Evolutionary conservation across 2,797 vertebrate genomes (phyloP), one percentile per base, ranked within the genome.

Genomic region (Epinephelus coioides): DNA sequence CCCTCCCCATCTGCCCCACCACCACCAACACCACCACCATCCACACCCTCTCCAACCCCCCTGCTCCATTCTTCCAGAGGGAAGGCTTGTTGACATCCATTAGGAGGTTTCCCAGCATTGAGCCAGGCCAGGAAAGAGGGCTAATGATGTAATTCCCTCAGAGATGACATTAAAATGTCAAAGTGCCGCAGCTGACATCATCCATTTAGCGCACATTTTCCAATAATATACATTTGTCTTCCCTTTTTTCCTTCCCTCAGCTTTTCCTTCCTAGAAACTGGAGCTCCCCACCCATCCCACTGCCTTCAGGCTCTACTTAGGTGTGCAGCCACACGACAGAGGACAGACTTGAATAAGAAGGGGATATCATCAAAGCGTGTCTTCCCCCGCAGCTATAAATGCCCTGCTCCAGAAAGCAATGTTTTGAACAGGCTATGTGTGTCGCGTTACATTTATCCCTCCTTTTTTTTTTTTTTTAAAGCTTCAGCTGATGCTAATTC

Each of bases 141-240:
- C 86, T 88, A 90, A 89, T 95, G 94, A 94, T 94, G 94, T 94
- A 86, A 95, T 94, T 94, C 91, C 95, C 91, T 91, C 40, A 76
- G 94, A 94, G 94, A 94, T 84, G 86, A 91, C 93, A 94, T 92
- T 93, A 93, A 91, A 93, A 91, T 90, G 91, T 93, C 89, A 92
- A 88, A 91, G 90, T 91, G 90, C 88, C 6, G 72, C 69, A 77
- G 79, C 87, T 95, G 94, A 95, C 94, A 92, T 94, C 92, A 94
- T 94, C 90, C 91, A 88, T 92, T 93, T 86, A 91, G 79, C 74
- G 62, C 85, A 90, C 80, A 83, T 91, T 90, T 92, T 90, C 91
- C 90, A 79, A 82, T 88, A 91, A 84, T 89, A 86, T 81, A 71
- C 80, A 81, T 86, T 89, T 87, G 75, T 88, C 87, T 88, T 80